phyloP scores from a whole-genome alignment of 2,797 vertebrate species.

The Eospalax fontanierii region DNA sequence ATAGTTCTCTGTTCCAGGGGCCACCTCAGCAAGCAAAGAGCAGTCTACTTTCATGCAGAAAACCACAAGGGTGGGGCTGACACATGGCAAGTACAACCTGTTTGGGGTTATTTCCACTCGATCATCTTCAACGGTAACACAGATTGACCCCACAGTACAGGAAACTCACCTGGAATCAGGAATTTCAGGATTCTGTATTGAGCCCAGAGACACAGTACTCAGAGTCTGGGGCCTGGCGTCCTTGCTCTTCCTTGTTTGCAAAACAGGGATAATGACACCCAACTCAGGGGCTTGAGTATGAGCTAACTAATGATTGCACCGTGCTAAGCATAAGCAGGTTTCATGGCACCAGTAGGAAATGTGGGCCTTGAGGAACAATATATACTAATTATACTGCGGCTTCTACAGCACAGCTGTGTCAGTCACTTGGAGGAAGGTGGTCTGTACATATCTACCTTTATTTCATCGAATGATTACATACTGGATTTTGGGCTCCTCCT shows the following conservation, averaged over 20 bases:
- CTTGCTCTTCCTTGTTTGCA: conserved; percentile 77
- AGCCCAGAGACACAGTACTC: neutral
- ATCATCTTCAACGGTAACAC: neutral
- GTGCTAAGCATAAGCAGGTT: conserved; percentile 54
- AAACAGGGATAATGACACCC: conserved; percentile 81
- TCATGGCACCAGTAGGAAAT: conserved; percentile 11
- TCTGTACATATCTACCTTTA: neutral
- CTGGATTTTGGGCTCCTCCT: conserved; percentile 2
- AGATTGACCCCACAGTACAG: neutral
- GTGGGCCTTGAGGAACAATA: conserved; percentile 33
- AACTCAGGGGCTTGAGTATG: conserved; percentile 40
- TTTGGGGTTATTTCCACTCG: conserved; percentile 30
- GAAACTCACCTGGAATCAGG: conserved; percentile 33
- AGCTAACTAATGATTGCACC: conserved; percentile 69
- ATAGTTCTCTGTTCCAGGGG: neutral
- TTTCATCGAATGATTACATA: conserved; percentile 36
- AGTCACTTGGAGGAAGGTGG: conserved; percentile 35
- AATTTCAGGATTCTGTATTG: conserved; percentile 51
- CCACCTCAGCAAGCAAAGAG: neutral
- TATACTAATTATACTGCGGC: conserved; percentile 58
- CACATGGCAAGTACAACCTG: neutral
- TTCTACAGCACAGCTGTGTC: neutral
- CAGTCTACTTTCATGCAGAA: neutral
- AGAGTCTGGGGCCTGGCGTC: conserved; percentile 33
- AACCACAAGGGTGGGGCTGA: neutral